phyloP scores from a whole-genome alignment of 2,797 vertebrate genomes.

The Lutjanus campechanus region DNA sequence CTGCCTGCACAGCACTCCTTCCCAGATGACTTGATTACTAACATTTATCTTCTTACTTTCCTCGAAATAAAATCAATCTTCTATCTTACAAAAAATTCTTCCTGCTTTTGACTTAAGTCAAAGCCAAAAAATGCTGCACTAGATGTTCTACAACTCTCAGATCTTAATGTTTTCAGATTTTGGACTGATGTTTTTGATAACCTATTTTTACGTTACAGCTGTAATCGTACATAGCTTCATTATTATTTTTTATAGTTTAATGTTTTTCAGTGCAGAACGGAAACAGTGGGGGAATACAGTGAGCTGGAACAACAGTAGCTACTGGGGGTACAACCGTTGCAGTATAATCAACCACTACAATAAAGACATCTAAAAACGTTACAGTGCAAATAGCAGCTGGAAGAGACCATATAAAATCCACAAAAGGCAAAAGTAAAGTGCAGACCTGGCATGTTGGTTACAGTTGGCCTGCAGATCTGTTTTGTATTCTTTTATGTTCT shows the following conservation, averaged over 20 bases:
- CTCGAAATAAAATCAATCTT: not conserved
- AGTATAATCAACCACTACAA: too few relatives aligned
- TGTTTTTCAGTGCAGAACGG: conserved; percentile 3
- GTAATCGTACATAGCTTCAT: not conserved
- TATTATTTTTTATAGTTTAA: not conserved
- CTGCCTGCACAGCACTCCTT: not conserved
- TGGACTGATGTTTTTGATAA: conserved; percentile 2
- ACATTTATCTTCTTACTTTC: conserved; percentile 16
- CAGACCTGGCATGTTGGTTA: too few relatives aligned
- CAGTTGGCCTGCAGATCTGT: conserved; percentile 3
- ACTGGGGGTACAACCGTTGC: too few relatives aligned
- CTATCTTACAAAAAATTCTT: not conserved
- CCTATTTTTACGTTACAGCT: conserved; percentile 9
- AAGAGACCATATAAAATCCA: too few relatives aligned
- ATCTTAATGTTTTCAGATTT: not conserved
- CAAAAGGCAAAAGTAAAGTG: too few relatives aligned
- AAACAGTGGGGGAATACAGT: not conserved
- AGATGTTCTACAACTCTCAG: not conserved
- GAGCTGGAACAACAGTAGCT: too few relatives aligned
- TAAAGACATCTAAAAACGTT: too few relatives aligned
- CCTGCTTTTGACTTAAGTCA: not conserved
- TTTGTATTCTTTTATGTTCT: conserved; percentile 18
- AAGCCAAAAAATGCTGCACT: not conserved
- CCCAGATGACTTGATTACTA: conserved; percentile 15
- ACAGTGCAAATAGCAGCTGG: too few relatives aligned